A percentile compares a stretch with the other conserved stretches of the same genome.
phyloP scores from a whole-genome alignment of 2,113 vertebrate species.

The Arenaria interpres region DNA sequence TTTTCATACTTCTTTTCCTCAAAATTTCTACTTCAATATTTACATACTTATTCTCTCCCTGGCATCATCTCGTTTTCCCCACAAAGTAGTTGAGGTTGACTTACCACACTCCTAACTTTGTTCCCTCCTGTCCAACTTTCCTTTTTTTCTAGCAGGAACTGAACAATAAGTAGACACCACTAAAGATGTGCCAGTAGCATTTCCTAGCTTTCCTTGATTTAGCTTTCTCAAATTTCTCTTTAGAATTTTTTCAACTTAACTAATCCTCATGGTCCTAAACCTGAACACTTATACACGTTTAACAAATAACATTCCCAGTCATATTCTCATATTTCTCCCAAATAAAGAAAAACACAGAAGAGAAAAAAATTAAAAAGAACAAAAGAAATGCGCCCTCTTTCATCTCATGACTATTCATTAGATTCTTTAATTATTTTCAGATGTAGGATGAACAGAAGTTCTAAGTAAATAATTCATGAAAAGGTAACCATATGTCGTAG shows the following conservation, averaged over 20 bases:
- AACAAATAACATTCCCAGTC: neutral
- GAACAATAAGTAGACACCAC: neutral
- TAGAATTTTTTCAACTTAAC: neutral
- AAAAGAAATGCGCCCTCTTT: neutral
- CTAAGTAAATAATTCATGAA: slow-evolving; percentile 9
- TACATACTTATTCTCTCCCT: neutral
- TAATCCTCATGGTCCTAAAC: neutral
- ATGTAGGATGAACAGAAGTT: neutral
- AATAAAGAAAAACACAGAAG: neutral
- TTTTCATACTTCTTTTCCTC: neutral
- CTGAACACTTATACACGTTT: fast-evolving
- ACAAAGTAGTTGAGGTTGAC: neutral
- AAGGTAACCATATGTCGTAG: neutral
- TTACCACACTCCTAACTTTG: neutral
- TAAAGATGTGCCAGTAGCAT: neutral
- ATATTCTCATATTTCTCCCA: neutral
- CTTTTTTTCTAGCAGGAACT: neutral
- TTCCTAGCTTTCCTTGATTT: neutral
- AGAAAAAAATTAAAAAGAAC: neutral
- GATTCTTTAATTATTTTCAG: slow-evolving; percentile 1
- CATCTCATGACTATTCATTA: slow-evolving; percentile 14
- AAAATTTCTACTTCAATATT: neutral
- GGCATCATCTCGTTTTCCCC: neutral
- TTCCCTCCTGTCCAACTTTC: neutral
- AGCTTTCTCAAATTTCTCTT: neutral